These are phyloP conservation scores for Ataeniobius toweri DNA, from an alignment of 2,797 vertebrate species.

Conservation along the genomic window DNA sequence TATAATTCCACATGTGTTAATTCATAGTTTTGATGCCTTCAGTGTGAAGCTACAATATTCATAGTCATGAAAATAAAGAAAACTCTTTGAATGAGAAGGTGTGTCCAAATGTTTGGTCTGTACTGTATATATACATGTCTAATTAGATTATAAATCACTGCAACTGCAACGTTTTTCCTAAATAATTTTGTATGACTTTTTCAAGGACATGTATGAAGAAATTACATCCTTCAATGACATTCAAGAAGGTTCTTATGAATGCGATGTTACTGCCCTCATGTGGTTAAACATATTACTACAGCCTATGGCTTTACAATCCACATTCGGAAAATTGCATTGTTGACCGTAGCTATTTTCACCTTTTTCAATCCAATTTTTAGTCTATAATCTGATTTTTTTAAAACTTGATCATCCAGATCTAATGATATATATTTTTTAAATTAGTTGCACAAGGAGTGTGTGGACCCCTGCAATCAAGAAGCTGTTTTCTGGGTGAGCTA, in stretches of 20 bases:
- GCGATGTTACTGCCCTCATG: slow-evolving; percentile 49
- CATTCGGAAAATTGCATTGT: not conserved
- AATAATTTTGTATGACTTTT: not conserved
- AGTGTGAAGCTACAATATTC: too few relatives aligned
- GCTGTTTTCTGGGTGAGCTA: not conserved
- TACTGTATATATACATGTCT: too few relatives aligned
- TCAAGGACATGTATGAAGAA: not conserved
- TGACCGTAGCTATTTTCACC: not conserved
- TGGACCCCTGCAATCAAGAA: not conserved
- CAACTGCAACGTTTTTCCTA: not conserved
- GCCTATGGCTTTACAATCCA: not conserved
- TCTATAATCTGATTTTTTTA: not conserved
- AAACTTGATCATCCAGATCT: not conserved
- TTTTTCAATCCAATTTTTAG: not conserved
- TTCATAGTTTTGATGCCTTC: too few relatives aligned
- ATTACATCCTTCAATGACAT: not conserved
- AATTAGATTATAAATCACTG: too few relatives aligned
- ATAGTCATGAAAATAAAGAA: too few relatives aligned
- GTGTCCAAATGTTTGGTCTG: too few relatives aligned
- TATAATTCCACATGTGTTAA: too few relatives aligned
- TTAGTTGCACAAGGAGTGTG: too few relatives aligned
- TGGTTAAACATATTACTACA: slow-evolving; percentile 37
- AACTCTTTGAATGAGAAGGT: too few relatives aligned
- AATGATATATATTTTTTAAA: not conserved
- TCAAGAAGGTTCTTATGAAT: not conserved